Evolutionary conservation across 2,113 vertebrate species (phyloP), one percentile per base, ranked within the genome.

Genomic region (Alethe diademata): DNA sequence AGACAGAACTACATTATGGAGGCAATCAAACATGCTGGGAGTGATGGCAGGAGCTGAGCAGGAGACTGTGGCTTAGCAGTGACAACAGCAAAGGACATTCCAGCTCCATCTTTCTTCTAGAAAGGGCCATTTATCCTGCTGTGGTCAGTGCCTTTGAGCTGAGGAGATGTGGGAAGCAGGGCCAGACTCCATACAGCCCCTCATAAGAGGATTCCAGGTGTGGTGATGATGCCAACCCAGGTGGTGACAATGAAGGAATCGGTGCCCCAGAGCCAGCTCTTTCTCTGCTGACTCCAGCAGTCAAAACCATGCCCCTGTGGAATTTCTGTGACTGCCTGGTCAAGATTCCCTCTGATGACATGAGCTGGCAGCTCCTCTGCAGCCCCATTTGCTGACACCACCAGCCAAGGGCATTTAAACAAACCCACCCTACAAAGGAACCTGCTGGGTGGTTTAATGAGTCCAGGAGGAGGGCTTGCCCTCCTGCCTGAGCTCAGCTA

Each of bases 251-350:
- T 6, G 33, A 45, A 45, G 40, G 16, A 31, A 29, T 5, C 0
- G 2, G 4, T 35, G 14, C 29, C 29, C 20, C 38, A 91, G 54
- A 42, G 35, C 45, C 0, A 5, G 50, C 26, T 5, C 5, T 12
- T 78, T 31, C 57, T 47, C 43, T 2, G 4, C n/a, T 11, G 13
- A n/a, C 58, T 64, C 40, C 42, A 48, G 56, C 7, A 42, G 38
- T 9, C 67, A 29, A 26, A 82, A 74, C 18, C 0, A 0, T 0
- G 0, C 33, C 35, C 29, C 54, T 2, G 8, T 1, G 11, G 45
- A 73, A 78, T 60, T 17, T 19, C 51, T 54, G 76, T 61, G 62
- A 65, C 54, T 19, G 12, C 12, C 38, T 14, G 18, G 65, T 54
- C 61, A 50, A 81, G 47, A 74, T 45, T 60, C 38, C 60, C 25